These are phyloP conservation scores for Carassius auratus DNA, from an alignment of 2,113 vertebrate species.

Conservation along the genomic window DNA sequence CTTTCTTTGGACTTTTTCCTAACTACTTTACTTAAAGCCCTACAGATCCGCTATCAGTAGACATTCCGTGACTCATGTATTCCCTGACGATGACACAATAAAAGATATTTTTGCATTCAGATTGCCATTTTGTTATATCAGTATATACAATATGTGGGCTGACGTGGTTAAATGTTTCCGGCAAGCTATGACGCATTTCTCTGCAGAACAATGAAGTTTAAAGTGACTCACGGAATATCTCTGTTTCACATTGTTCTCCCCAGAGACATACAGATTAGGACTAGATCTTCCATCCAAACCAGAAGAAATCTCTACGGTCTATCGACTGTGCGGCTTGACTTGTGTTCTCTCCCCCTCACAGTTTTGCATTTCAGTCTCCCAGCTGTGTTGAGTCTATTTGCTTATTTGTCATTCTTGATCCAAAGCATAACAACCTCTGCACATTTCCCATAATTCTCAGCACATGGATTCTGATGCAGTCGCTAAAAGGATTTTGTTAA, in stretches of 20 bases:
- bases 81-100: background rate
- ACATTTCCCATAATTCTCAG: constrained; percentile 47
- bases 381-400: constrained; percentile 31
- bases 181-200: constrained; percentile 50
- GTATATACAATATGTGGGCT: constrained; percentile 32
- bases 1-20: background rate
- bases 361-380: constrained; percentile 42
- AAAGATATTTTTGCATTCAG: constrained; percentile 4
- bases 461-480: constrained; percentile 41
- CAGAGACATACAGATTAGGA: constrained; percentile 33
- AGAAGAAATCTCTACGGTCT: constrained; percentile 51
- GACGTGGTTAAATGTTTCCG: constrained; percentile 40
- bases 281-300: constrained; percentile 5
- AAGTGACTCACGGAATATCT: constrained; percentile 50
- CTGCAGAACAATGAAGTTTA: constrained; percentile 43
- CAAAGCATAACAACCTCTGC: constrained; percentile 44
- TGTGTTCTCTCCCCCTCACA: constrained; percentile 36
- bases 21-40: background rate
- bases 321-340: constrained; percentile 37
- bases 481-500: constrained; percentile 50
- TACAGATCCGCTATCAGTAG: background rate
- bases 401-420: constrained; percentile 41
- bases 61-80: background rate
- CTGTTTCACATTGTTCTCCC: constrained; percentile 45
- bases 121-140: constrained; percentile 30